Evolutionary conservation across 2,888 invertebrate genomes (phyloP), one percentile per base, ranked within the genome.

Genomic region (Pyrrhopygopsis socrates): DNA sequence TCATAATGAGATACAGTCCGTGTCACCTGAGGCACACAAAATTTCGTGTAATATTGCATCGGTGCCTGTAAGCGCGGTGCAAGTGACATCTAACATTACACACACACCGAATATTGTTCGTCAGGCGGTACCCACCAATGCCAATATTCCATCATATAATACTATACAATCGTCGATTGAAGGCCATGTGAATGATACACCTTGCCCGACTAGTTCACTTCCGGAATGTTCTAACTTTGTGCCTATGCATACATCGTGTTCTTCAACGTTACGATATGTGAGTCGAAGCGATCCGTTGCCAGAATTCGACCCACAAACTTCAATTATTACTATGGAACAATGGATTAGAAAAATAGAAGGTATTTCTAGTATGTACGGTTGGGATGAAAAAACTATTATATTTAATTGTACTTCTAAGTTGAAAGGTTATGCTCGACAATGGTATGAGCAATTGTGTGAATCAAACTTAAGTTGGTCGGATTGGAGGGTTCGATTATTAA

Each of bases 281-380:
- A 87, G 83, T 5, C 84, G 86, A 18, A 84, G 79, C 82, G 86
- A 88, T 18, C 78, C 82, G 29, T 71, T 86, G 13, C 81, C 88
- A 27, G 84, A 84, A 54, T 87, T 87, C 41, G 68, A 88, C 27
- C 86, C 87, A 11, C 86, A 88, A 71, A 75, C 63, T 18, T 68
- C 79, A 15, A 50, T 82, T 24, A 76, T 90, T 2, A 80, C 92
- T 8, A 81, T 89, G 30, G 84, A 83, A 45, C 89, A 87, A 22
- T 92, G 92, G 92, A 79, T 91, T 20, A 45, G 87, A 15, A 92
- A 86, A 63, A 50, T 92, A 29, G 92, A 91, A 45, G 78, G 78
- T 65, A 76, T 78, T 18, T 85, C 88, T 60, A 87, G 74, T 13
- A 84, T 91, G 80, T 84, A 90, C 82, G 86, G 82, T 13, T 93